Conservation (phyloP, 2,113 vertebrate genomes). For the Chaenogobius annularis region DNA sequence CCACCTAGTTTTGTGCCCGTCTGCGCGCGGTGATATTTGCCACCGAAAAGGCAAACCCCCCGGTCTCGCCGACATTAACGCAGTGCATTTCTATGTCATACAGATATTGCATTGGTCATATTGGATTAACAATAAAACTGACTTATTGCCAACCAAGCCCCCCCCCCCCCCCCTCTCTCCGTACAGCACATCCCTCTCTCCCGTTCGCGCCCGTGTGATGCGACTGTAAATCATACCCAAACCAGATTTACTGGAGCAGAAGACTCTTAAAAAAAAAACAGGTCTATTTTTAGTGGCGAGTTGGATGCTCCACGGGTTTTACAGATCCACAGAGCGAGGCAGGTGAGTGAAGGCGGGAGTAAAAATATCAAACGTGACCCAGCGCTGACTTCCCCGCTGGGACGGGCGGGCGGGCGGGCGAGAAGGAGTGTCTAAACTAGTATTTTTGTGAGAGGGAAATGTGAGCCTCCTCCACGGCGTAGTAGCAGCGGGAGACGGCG, state of each 20-base stretch:
- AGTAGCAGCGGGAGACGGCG: not conserved
- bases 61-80: not conserved
- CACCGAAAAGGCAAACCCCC: not conserved
- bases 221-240: constrained; percentile 6
- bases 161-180: not conserved
- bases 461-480: not conserved
- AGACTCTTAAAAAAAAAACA: not conserved
- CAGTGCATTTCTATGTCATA: not conserved
- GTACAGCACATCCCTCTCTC: not conserved
- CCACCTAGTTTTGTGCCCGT: not conserved
- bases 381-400: not conserved
- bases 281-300: not conserved
- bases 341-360: constrained; percentile 4
- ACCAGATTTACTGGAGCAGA: not conserved
- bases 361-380: not conserved
- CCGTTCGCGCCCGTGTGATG: not conserved
- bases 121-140: constrained; percentile 3
- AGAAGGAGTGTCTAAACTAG: not conserved
- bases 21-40: not conserved
- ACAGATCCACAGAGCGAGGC: not conserved
- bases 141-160: not conserved
- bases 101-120: not conserved
- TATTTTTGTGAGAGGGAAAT: not conserved
- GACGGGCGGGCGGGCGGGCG: not conserved
- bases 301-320: not conserved